These are phyloP conservation scores for Pelobates cultripes DNA, from an alignment of 2,797 vertebrate species.

Conservation along the genomic window DNA sequence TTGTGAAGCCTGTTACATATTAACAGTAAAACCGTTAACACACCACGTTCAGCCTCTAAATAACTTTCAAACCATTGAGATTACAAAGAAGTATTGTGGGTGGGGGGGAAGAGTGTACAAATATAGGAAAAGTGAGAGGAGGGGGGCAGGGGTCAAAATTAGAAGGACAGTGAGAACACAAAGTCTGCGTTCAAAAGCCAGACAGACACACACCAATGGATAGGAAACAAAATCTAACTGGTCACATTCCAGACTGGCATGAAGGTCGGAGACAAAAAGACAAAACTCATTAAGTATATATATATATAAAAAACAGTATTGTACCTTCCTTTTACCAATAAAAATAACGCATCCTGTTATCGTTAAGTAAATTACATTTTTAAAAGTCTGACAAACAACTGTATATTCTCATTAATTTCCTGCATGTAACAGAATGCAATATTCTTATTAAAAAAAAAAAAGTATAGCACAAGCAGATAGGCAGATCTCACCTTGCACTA, in stretches of 20 bases:
- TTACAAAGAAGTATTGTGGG: neutral
- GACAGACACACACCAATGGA: neutral
- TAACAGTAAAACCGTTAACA: constrained; percentile 36
- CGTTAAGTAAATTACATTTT: too few species aligned
- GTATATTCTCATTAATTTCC: too few species aligned
- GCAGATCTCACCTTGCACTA: too few species aligned
- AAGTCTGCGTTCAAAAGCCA: neutral
- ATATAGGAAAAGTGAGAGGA: neutral
- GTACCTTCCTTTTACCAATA: too few species aligned
- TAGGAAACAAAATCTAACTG: constrained; percentile 8
- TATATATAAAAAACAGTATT: too few species aligned
- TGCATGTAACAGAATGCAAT: too few species aligned
- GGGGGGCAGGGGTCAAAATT: neutral
- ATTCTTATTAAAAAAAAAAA: too few species aligned
- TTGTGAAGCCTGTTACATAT: constrained; percentile 27
- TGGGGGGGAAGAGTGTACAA: neutral
- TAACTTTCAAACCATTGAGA: neutral
- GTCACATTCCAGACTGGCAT: constrained; percentile 25
- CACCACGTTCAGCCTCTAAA: neutral
- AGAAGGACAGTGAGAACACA: neutral
- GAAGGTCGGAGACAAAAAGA: too few species aligned
- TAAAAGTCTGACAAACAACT: too few species aligned
- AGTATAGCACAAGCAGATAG: too few species aligned
- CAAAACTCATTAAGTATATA: too few species aligned
- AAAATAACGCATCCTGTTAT: too few species aligned